Evolutionary conservation across 2,888 invertebrate genomes (phyloP).

Genomic region (Pantelozetes paolii): DNA sequence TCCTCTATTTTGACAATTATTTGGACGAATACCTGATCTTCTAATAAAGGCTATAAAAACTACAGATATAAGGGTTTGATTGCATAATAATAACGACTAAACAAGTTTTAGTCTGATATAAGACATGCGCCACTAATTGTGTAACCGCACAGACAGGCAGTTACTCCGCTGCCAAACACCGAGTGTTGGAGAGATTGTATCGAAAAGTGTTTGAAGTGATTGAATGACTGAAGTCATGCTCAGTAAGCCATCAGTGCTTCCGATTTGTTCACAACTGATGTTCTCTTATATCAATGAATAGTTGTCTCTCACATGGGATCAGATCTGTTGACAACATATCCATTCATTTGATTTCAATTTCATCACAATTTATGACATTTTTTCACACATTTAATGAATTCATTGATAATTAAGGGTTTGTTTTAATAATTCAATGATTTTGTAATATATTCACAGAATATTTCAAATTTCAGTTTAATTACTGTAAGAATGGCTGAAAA

Average conservation of each 20-base stretch:
- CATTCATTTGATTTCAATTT: not conserved
- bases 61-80: not conserved
- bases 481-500: slow-evolving; percentile 24
- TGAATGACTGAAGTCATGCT: slow-evolving; percentile 29
- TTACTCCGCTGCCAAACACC: slow-evolving; percentile 14
- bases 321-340: not conserved
- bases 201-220: too few species aligned
- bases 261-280: too few species aligned
- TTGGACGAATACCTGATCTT: too few species aligned
- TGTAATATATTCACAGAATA: too few species aligned
- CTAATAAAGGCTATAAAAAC: too few species aligned
- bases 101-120: not conserved
- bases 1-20: too few species aligned
- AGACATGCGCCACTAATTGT: slow-evolving; percentile 20
- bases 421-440: too few species aligned
- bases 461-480: not conserved
- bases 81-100: slow-evolving; percentile 13
- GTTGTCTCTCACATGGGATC: slow-evolving; percentile 21
- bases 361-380: too few species aligned
- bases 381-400: too few species aligned
- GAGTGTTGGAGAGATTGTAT: too few species aligned
- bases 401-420: too few species aligned
- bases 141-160: not conserved
- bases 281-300: not conserved
- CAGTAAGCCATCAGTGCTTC: too few species aligned